These are phyloP conservation scores for Catharus bicknelli DNA, from an alignment of 2,113 vertebrate genomes.

Conservation along the genomic window DNA sequence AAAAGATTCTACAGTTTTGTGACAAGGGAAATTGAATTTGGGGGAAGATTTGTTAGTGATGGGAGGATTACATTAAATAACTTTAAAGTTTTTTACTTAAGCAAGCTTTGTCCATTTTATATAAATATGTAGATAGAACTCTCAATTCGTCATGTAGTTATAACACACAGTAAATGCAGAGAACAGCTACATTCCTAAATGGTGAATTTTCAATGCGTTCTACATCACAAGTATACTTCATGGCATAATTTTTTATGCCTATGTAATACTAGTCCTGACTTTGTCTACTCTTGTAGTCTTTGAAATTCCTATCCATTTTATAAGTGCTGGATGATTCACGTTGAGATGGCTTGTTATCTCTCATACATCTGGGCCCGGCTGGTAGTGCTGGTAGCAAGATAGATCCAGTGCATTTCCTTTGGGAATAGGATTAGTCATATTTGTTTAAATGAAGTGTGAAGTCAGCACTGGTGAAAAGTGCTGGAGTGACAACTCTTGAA, in stretches of 20 bases:
- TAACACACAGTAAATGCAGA: not conserved
- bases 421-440: not conserved
- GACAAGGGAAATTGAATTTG: not conserved
- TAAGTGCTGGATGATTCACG: not conserved
- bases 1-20: not conserved
- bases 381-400: not conserved
- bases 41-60: not conserved
- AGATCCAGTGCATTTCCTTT: not conserved
- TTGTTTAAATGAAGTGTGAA: slow-evolving; percentile 39
- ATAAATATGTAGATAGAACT: not conserved
- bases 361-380: not conserved
- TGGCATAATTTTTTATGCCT: not conserved
- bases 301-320: not conserved
- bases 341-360: not conserved
- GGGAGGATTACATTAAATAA: not conserved
- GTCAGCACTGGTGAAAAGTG: not conserved
- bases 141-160: not conserved
- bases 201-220: not conserved
- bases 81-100: not conserved
- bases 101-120: not conserved
- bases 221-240: not conserved
- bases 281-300: not conserved
- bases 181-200: not conserved
- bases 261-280: not conserved
- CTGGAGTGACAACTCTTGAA: not conserved